phyloP scores from a whole-genome alignment of 2,113 vertebrate species.

The Neolamprologus longior region DNA sequence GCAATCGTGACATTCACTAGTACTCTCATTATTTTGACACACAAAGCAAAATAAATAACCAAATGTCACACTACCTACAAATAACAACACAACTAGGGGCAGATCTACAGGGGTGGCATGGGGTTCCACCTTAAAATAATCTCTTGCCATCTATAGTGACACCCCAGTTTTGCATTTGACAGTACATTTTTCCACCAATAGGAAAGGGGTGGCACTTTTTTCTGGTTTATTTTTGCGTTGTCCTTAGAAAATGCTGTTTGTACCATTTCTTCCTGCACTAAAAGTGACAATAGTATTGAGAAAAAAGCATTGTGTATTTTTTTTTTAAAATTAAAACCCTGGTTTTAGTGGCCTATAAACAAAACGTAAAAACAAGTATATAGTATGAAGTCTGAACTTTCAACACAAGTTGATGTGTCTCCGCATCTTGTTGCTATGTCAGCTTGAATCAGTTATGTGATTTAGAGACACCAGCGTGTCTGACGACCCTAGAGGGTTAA shows the following conservation, averaged over 20 bases:
- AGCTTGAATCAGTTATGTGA: background rate
- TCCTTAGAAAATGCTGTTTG: background rate
- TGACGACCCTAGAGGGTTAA: background rate
- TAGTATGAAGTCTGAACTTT: background rate
- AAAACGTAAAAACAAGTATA: background rate
- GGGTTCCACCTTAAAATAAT: background rate
- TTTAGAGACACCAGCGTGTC: background rate
- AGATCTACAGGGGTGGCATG: background rate
- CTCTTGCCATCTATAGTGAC: background rate
- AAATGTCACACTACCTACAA: background rate
- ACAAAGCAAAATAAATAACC: background rate
- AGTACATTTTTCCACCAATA: background rate
- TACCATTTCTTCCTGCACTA: background rate
- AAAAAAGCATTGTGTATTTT: background rate
- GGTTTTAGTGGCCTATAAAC: background rate
- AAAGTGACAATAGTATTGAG: background rate
- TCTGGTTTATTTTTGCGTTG: background rate
- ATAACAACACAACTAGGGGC: background rate
- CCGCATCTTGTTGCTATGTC: background rate
- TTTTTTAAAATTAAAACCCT: background rate
- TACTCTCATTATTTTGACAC: background rate
- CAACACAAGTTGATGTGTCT: background rate
- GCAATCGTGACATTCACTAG: background rate
- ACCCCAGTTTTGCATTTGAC: background rate
- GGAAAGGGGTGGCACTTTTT: background rate